Evolutionary conservation across 2,888 invertebrate genomes (phyloP).

Genomic region (Cosmorhoe ocellata): DNA sequence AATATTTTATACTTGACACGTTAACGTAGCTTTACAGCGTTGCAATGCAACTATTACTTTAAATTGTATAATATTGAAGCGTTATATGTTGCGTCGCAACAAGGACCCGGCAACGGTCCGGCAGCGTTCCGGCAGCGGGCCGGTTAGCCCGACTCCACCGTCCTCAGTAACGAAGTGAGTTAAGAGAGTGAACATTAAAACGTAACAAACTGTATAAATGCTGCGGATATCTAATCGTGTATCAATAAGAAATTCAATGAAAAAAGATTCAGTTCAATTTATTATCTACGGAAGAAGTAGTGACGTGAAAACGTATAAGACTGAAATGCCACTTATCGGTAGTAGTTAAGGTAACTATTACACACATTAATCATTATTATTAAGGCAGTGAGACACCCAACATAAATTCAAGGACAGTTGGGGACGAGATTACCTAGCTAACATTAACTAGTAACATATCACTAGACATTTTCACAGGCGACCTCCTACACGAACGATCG

Average conservation of each 20-base stretch:
- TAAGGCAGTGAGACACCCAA: constrained; percentile 83
- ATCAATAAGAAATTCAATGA: constrained; percentile 32
- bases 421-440: constrained; percentile 82
- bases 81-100: constrained; percentile 9
- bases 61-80: constrained; percentile 20
- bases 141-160: constrained; percentile 29
- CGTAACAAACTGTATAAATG: constrained; percentile 39
- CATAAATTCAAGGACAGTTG: constrained; percentile 80
- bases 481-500: constrained; percentile 72
- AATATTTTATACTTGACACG: constrained; percentile 36
- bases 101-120: constrained; percentile 11
- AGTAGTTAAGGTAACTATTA: constrained; percentile 76
- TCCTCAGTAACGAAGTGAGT: constrained; percentile 49
- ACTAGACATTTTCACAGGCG: constrained; percentile 79
- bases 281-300: constrained; percentile 29
- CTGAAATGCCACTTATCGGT: constrained; percentile 73
- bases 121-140: not conserved
- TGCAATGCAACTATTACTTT: constrained; percentile 31
- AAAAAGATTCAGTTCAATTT: constrained; percentile 26
- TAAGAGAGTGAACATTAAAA: constrained; percentile 47
- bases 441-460: constrained; percentile 78
- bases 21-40: constrained; percentile 35
- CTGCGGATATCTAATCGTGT: constrained; percentile 29
- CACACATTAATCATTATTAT: constrained; percentile 67
- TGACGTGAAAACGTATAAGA: constrained; percentile 53